Percentiles rank a stretch among this genome's conserved stretches.
Evolutionary conservation across 30 jellyfish, hydroid and myxozoan species (phyloP).

Genomic region (Hydra vulgaris): DNA sequence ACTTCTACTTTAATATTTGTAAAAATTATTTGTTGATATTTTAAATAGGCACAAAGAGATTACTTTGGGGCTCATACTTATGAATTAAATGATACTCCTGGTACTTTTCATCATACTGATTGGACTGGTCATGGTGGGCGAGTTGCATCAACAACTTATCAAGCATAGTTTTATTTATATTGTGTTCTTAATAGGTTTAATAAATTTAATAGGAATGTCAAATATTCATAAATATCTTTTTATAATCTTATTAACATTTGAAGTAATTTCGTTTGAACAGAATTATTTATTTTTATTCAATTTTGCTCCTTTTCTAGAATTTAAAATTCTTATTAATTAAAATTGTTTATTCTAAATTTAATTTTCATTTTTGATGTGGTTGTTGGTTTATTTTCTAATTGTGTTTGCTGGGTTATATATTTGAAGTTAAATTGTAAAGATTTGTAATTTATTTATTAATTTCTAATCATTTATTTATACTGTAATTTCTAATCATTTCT

Average conservation of each 20-base stretch:
- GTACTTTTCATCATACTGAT: constrained; percentile 84
- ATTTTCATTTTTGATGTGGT: not conserved
- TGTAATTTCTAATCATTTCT: too few relatives aligned
- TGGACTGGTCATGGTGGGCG: constrained; percentile 99
- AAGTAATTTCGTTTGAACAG: too few relatives aligned
- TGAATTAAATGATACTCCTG: constrained; percentile 70
- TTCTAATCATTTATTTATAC: too few relatives aligned
- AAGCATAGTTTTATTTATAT: constrained; percentile 36
- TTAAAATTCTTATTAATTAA: not conserved
- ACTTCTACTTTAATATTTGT: not conserved
- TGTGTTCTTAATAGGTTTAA: not conserved
- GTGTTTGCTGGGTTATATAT: not conserved
- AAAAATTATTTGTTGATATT: too few relatives aligned
- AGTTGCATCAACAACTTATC: constrained; percentile 90
- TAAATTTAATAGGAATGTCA: too few relatives aligned
- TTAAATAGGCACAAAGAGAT: constrained; percentile 82
- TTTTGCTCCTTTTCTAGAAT: too few relatives aligned
- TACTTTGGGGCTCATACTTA: constrained; percentile 99
- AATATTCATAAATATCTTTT: too few relatives aligned
- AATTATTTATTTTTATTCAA: too few relatives aligned
- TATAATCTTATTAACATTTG: too few relatives aligned
- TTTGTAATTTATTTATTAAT: too few relatives aligned
- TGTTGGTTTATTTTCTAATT: too few relatives aligned
- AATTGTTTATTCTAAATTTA: not conserved
- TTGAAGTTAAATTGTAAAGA: not conserved